A percentile compares a stretch with the other conserved stretches of the same genome.
These are phyloP conservation scores for Lates japonicus DNA, from an alignment of 2,797 vertebrate genomes.

Conservation along the genomic window DNA sequence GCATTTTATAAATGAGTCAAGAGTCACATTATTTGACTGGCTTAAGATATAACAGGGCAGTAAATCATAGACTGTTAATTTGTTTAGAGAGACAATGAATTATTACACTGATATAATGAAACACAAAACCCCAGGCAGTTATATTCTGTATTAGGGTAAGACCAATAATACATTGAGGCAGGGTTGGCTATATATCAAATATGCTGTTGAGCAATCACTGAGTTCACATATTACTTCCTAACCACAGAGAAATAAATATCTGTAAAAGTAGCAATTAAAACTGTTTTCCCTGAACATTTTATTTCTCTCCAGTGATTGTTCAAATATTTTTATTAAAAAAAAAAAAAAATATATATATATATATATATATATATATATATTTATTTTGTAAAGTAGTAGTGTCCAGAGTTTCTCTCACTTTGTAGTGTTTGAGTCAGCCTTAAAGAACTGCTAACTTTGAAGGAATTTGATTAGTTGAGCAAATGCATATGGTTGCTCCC, in stretches of 20 bases:
- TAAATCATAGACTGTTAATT: background rate
- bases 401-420: background rate
- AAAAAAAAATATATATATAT: too few relatives aligned
- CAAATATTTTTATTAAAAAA: background rate
- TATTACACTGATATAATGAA: slow-evolving; percentile 19
- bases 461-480: background rate
- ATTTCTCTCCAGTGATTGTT: background rate
- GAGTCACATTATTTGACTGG: background rate
- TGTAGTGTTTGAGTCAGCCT: background rate
- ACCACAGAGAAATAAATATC: background rate
- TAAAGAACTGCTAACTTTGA: background rate
- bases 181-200: background rate
- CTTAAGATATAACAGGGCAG: background rate
- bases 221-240: background rate
- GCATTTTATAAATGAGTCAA: too few relatives aligned
- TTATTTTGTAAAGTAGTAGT: background rate
- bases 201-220: background rate
- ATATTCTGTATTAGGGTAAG: slow-evolving; percentile 1
- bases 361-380: background rate
- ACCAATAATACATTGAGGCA: background rate
- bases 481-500: too few relatives aligned
- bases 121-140: background rate
- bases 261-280: background rate
- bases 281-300: background rate
- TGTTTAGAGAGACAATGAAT: background rate